Conservation (phyloP, 2,113 vertebrate species). For the Baryphthengus martii region DNA sequence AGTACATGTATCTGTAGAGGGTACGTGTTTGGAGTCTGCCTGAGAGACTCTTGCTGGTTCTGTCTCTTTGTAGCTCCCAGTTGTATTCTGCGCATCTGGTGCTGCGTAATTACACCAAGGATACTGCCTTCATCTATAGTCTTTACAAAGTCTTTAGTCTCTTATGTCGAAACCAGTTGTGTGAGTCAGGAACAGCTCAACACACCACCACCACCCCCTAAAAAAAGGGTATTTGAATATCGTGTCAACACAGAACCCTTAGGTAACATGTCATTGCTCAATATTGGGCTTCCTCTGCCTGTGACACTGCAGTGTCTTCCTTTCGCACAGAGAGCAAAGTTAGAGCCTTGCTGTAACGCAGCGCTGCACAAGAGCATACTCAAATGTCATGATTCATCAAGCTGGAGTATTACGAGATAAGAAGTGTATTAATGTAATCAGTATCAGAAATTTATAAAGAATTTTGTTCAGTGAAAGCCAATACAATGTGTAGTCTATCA, state of each 20-base stretch:
- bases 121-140: rapidly evolving
- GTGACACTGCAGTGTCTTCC: not conserved
- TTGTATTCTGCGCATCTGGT: not conserved
- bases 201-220: too few relatives aligned
- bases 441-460: not conserved
- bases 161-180: not conserved
- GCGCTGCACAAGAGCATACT: not conserved
- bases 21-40: not conserved
- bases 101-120: not conserved
- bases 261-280: not conserved
- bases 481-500: not conserved
- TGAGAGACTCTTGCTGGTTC: not conserved
- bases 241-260: not conserved
- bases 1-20: rapidly evolving
- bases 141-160: not conserved
- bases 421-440: not conserved
- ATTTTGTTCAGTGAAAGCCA: not conserved
- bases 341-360: not conserved
- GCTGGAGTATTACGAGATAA: not conserved
- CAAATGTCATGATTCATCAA: not conserved
- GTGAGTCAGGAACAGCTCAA: not conserved
- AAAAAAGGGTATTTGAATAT: not conserved
- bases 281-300: not conserved
- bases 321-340: not conserved
- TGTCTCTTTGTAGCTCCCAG: not conserved